These are phyloP conservation scores for Takifugu bimaculatus DNA, from an alignment of 2,113 vertebrate species.

Conservation along the genomic window DNA sequence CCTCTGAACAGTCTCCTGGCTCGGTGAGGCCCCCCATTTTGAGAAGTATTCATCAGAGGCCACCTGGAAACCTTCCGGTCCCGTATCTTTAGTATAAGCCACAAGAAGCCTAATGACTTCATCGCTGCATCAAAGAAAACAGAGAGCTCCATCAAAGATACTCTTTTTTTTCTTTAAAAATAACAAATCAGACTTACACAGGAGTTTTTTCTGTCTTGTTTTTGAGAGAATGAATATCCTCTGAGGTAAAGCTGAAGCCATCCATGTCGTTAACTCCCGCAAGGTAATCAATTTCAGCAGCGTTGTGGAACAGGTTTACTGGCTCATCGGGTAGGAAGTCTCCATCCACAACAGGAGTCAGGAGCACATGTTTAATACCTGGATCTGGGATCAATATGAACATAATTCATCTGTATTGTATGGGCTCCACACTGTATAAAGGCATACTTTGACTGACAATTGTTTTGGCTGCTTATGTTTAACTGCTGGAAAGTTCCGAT, in stretches of 20 bases:
- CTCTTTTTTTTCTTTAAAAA: neutral
- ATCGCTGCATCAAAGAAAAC: conserved; percentile 55
- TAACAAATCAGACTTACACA: conserved; percentile 16
- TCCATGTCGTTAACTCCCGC: conserved; percentile 85
- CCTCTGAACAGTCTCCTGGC: conserved; percentile 74
- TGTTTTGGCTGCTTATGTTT: neutral
- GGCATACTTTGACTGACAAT: too few species aligned
- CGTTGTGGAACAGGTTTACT: conserved; percentile 74
- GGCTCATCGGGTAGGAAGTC: conserved; percentile 84
- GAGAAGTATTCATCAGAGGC: conserved; percentile 75
- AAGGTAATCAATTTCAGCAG: conserved; percentile 82
- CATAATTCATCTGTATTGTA: too few species aligned
- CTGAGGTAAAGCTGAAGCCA: conserved; percentile 70
- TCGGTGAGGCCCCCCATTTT: conserved; percentile 65
- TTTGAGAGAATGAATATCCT: conserved; percentile 77
- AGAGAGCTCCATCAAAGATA: neutral
- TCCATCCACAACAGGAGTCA: conserved; percentile 79
- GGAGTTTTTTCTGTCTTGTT: conserved; percentile 20
- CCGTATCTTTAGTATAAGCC: conserved; percentile 70
- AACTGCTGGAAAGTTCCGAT: neutral
- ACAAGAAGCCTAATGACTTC: conserved; percentile 69
- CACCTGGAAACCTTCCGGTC: conserved; percentile 40
- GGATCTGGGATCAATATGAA: conserved; percentile 65
- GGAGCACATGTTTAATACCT: conserved; percentile 58
- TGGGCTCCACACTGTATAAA: too few species aligned